Conservation (phyloP, 2,797 vertebrate genomes). For the Chaetodon trifasciatus region DNA sequence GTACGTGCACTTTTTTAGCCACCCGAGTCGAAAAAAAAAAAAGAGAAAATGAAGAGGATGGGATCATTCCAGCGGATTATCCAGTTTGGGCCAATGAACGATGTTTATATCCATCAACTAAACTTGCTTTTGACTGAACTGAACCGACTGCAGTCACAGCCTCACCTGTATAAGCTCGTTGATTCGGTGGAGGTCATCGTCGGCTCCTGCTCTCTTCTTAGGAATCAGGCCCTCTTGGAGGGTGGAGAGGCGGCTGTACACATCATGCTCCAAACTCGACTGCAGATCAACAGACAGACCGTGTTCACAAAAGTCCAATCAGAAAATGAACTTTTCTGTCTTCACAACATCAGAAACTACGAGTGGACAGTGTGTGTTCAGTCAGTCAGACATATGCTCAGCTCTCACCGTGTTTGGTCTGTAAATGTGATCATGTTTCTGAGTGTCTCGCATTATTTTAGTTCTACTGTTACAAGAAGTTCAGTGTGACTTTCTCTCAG, state of each 20-base stretch:
- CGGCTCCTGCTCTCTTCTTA: constrained; percentile 95
- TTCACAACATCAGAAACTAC: background rate
- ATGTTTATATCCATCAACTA: too few relatives aligned
- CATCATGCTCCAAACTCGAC: constrained; percentile 96
- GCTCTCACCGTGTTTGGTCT: background rate
- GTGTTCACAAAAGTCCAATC: background rate
- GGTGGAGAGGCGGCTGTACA: constrained; percentile 95
- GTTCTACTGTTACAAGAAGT: background rate
- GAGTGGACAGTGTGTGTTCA: background rate
- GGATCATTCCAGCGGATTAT: background rate
- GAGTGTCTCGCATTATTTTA: background rate
- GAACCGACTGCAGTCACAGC: background rate
- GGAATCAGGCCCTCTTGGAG: constrained; percentile 98
- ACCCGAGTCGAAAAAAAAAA: background rate
- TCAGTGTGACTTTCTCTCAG: background rate
- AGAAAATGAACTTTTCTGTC: background rate
- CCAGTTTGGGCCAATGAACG: background rate
- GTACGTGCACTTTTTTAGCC: too few relatives aligned
- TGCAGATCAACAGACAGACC: constrained; percentile 60
- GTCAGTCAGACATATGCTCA: background rate
- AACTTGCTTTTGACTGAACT: background rate
- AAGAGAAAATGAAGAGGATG: background rate
- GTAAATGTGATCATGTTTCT: background rate
- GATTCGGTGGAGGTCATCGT: constrained; percentile 97
- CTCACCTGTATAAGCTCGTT: constrained; percentile 97